Percentiles rank a stretch among this genome's conserved stretches.
Evolutionary conservation across 2,888 invertebrate species (phyloP).

Genomic region (Galeruca laticollis): DNA sequence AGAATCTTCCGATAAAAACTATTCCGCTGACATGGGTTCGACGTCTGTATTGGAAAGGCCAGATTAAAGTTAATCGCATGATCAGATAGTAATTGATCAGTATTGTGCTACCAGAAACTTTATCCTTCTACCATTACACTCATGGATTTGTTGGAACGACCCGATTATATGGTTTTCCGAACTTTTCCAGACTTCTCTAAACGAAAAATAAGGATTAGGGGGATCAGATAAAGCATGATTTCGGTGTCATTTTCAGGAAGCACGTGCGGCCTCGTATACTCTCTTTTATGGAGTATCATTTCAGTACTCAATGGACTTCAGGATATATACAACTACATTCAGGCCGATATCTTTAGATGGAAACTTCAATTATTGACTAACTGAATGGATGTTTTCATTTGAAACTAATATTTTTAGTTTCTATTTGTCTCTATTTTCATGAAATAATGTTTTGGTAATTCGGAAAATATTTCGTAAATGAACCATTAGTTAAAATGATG

Average conservation of each 20-base stretch:
- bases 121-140: slow-evolving; percentile 52
- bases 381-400: no score
- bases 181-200: slow-evolving; percentile 48
- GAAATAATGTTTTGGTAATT: no score
- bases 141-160: slow-evolving; percentile 46
- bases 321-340: background rate
- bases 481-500: no score
- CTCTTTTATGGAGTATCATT: slow-evolving; percentile 11
- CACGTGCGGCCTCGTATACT: slow-evolving; percentile 21
- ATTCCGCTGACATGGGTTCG: slow-evolving; percentile 58
- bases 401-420: no score
- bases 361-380: no score
- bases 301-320: background rate
- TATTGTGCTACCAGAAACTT: slow-evolving; percentile 57
- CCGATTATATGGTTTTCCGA: slow-evolving; percentile 48
- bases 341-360: background rate
- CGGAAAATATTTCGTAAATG: no score
- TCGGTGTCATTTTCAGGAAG: slow-evolving; percentile 34
- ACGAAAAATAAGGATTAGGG: slow-evolving; percentile 47
- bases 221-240: slow-evolving; percentile 41
- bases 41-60: slow-evolving; percentile 55
- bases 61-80: slow-evolving; percentile 61
- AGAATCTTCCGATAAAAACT: slow-evolving; percentile 55
- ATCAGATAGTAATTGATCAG: slow-evolving; percentile 63
- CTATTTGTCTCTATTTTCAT: no score